Conservation (phyloP, 2,113 vertebrate species). For the Xiphophorus hellerii region DNA sequence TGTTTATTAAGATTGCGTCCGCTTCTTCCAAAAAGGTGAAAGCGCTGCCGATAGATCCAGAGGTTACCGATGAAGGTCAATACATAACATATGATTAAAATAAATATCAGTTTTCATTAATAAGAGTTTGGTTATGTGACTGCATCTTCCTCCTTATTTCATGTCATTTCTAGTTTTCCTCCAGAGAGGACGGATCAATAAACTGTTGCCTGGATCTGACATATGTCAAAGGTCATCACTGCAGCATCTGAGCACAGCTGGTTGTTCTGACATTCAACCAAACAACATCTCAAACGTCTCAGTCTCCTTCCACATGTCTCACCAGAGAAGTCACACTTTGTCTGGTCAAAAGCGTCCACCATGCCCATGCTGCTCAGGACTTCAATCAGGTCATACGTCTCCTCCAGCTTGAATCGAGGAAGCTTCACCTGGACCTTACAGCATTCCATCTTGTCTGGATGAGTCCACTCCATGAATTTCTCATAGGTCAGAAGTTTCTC, state of each 20-base stretch:
- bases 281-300: background rate
- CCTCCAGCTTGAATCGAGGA: conserved; percentile 85
- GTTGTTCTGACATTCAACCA: background rate
- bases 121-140: no score
- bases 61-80: no score
- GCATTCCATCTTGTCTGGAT: conserved; percentile 73
- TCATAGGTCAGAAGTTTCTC: conserved; percentile 82
- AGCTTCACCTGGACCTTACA: conserved; percentile 77
- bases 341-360: conserved; percentile 75
- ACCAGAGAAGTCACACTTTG: conserved; percentile 82
- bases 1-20: no score
- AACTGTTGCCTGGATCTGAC: background rate
- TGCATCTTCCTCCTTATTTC: no score
- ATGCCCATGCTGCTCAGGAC: conserved; percentile 84
- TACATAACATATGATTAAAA: no score
- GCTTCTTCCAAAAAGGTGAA: no score
- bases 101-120: no score
- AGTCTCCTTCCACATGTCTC: background rate
- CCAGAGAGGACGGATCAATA: background rate
- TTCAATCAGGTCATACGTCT: conserved; percentile 80
- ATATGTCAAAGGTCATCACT: background rate
- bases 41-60: no score
- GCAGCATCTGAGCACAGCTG: background rate
- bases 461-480: conserved; percentile 82
- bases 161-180: background rate